Evolutionary conservation across 2,797 vertebrate genomes (phyloP).

Genomic region (Poecilia gillii): DNA sequence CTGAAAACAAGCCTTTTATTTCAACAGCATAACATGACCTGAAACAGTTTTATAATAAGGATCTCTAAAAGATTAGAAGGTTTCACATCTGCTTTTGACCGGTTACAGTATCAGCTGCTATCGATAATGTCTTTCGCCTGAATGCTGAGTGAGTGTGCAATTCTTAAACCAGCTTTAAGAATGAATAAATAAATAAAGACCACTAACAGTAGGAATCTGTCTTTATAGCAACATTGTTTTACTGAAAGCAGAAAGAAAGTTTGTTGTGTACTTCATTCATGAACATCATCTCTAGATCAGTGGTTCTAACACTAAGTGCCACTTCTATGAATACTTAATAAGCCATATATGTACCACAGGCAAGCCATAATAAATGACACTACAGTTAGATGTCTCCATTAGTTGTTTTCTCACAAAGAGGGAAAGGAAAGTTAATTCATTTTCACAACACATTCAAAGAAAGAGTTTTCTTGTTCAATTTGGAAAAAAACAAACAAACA

Average conservation of each 20-base stretch:
- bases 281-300: background rate
- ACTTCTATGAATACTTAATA: background rate
- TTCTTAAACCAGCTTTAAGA: background rate
- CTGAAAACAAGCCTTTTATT: background rate
- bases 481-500: background rate
- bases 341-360: background rate
- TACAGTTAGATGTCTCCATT: background rate
- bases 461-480: background rate
- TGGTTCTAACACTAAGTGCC: background rate
- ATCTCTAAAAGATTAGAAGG: background rate
- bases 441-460: background rate
- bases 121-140: background rate
- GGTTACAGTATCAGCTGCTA: background rate
- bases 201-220: background rate
- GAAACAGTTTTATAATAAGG: background rate
- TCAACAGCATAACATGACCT: background rate
- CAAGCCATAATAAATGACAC: background rate
- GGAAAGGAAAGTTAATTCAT: background rate
- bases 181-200: background rate
- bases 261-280: background rate
- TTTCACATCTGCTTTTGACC: background rate
- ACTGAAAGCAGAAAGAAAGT: background rate
- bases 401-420: background rate
- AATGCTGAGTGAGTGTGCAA: background rate
- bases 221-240: background rate